Evolutionary conservation across 1,140 invertebrate genomes (phyloP).

Genomic region (Formica exsecta): DNA sequence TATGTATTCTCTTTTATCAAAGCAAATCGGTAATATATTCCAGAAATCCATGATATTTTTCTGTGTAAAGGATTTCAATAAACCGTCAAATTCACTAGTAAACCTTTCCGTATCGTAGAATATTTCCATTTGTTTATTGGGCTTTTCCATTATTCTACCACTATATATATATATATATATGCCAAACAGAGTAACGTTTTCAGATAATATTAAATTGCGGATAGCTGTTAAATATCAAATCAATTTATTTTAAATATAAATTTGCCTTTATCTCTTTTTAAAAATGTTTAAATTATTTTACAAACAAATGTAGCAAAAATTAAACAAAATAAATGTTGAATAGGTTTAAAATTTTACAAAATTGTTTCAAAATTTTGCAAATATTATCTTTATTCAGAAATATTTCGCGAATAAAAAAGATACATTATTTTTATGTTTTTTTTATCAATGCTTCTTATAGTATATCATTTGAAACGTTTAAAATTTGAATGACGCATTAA

Average conservation of each 20-base stretch:
- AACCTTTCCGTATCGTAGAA: slow-evolving; percentile 5
- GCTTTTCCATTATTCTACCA: background rate
- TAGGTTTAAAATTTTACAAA: background rate
- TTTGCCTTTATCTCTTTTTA: background rate
- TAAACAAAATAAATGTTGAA: background rate
- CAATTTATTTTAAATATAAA: background rate
- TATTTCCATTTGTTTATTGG: slow-evolving; percentile 24
- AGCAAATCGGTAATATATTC: slow-evolving; percentile 59
- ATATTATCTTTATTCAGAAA: background rate
- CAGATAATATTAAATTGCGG: background rate
- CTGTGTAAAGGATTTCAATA: slow-evolving; percentile 25
- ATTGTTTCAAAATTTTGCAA: background rate
- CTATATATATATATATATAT: background rate
- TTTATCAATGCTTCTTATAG: background rate
- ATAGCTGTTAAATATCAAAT: background rate
- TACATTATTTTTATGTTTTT: background rate
- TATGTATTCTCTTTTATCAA: slow-evolving; percentile 52
- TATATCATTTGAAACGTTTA: background rate
- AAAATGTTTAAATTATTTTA: background rate
- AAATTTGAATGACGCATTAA: background rate
- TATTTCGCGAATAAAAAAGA: background rate
- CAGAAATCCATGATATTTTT: slow-evolving; percentile 50
- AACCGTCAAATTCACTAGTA: slow-evolving; percentile 32
- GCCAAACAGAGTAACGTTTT: background rate
- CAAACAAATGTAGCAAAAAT: background rate